Evolutionary conservation across 2,113 vertebrate genomes (phyloP).

Genomic region (Cnemophilus loriae): DNA sequence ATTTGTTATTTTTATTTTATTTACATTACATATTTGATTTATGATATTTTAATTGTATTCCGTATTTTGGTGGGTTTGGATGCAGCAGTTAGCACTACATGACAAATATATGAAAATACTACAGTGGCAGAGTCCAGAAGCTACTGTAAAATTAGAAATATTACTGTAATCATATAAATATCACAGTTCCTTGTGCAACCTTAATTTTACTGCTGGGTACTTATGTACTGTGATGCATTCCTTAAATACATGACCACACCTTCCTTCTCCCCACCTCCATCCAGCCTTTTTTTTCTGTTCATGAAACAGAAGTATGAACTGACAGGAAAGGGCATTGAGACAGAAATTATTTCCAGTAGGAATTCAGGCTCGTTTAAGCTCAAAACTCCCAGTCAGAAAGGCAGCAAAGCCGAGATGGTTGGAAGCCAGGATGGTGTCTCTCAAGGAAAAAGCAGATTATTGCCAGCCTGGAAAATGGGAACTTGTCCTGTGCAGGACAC

Average conservation of each 20-base stretch:
- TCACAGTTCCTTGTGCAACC: background rate
- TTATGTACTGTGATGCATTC: background rate
- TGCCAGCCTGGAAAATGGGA: background rate
- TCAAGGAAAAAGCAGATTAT: background rate
- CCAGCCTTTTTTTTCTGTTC: background rate
- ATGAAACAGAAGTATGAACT: background rate
- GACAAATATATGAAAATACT: background rate
- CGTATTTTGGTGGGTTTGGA: background rate
- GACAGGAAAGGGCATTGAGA: background rate
- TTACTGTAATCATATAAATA: background rate
- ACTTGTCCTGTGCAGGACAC: background rate
- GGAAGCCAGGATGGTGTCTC: background rate
- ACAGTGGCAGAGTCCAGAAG: background rate
- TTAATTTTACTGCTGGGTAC: background rate
- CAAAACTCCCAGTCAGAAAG: background rate
- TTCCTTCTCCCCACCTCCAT: background rate
- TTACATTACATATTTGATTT: fast-evolving
- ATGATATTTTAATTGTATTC: background rate
- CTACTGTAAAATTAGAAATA: background rate
- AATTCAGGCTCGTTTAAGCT: background rate
- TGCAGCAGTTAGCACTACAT: background rate
- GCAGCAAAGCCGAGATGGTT: background rate
- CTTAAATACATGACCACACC: background rate
- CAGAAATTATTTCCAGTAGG: background rate
- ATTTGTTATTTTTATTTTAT: background rate